A percentile compares a stretch with the other conserved stretches of the same genome.
Conservation (phyloP, 2,113 vertebrate genomes). For the Ictidomys tridecemlineatus region DNA sequence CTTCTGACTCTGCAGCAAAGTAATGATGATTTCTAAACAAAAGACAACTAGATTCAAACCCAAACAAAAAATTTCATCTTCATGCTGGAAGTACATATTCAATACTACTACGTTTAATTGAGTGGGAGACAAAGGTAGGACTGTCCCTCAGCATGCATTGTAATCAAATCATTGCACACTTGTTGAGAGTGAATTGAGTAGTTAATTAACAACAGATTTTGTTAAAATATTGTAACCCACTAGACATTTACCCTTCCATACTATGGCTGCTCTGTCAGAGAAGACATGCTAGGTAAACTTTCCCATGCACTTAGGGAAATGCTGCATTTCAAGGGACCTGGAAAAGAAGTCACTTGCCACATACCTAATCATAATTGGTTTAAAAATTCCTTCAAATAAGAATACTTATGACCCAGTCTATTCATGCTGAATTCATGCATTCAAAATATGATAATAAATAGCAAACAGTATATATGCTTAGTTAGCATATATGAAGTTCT, state of each 20-base stretch:
- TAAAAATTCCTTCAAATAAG: constrained; percentile 29
- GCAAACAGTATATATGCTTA: not conserved
- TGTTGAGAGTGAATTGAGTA: not conserved
- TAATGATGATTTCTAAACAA: constrained; percentile 47
- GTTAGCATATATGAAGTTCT: no score
- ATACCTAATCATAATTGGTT: not conserved
- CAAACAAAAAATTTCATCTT: constrained; percentile 28
- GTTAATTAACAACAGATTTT: constrained; percentile 9
- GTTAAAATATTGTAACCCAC: constrained; percentile 32
- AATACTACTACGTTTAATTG: not conserved
- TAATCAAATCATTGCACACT: constrained; percentile 13
- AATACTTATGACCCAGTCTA: not conserved
- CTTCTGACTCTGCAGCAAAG: not conserved
- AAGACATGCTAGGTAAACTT: not conserved
- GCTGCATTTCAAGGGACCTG: not conserved
- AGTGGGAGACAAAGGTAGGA: not conserved
- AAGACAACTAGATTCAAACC: constrained; percentile 8
- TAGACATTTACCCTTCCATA: not conserved
- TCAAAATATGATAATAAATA: not conserved
- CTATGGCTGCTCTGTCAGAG: not conserved
- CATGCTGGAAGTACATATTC: not conserved
- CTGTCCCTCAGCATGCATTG: not conserved
- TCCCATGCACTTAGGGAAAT: not conserved
- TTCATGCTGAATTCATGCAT: not conserved
- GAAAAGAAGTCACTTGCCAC: constrained; percentile 41